Base-by-base conservation (phyloP, 2,888 invertebrate genomes). In the Anoncus sp. region DNA sequence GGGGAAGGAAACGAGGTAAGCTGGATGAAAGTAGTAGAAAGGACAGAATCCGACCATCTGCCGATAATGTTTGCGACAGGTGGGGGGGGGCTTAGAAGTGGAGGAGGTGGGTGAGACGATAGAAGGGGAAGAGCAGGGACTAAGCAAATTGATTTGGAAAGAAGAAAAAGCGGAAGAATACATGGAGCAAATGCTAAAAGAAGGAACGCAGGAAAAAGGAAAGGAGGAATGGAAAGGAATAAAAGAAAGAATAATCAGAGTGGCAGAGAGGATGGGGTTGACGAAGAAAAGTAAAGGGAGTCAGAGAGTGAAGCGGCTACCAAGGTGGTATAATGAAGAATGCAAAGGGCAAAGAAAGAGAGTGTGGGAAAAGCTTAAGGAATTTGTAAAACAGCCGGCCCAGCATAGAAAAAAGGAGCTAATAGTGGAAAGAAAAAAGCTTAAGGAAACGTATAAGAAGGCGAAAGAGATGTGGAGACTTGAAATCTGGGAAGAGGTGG, bases 1-100 rank as follows among this genome's bases (percentile, higher is more conserved):
- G 35, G 35, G 14, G 45, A 53, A 12, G 9, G 14, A 60, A 63
- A 69, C 12, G 18, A 22, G 18, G 35, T 69, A 9, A 53, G 65
- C 9, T 10, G 16, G 24, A 18, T 77, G 10, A 40, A 45, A 16
- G 45, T 71, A 18, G 7, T 20, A 22, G 14, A 35, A 1, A 74
- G 71, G 22, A 43, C 31, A 10, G 69, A 75, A 20, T 75, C 71
- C 1, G 80, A 77, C 14, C 75, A 80, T 16, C 10, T 55, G 5
- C 62, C 75, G 14, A 24, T 80, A 16, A 4, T 18, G 1, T 35
- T 38, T 2, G n/a, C 38, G 14, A 31, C 27, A 1, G 16, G 51
- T n/a, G 38, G 45, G 18, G 22, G 40, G 45, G 69, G 7, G 7
- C 3, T 5, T 31, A 31, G 31, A 31, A 31, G 31, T 31, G 31